Percentiles rank a stretch among this genome's conserved stretches.
phyloP scores from a whole-genome alignment of 1,140 invertebrate genomes.

The Acarapis woodi region DNA sequence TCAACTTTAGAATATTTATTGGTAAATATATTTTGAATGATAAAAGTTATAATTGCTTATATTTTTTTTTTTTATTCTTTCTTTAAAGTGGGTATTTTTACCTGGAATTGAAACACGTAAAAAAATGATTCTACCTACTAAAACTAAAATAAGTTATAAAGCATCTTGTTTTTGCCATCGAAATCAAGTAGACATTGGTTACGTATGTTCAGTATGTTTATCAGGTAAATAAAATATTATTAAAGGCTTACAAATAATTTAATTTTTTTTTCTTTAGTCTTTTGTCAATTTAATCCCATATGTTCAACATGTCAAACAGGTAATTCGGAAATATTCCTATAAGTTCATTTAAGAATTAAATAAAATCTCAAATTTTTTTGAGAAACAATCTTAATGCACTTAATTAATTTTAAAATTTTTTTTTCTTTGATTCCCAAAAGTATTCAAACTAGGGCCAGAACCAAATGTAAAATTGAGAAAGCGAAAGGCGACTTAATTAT shows the following conservation, averaged over 20 bases:
- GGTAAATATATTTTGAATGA: conserved; percentile 29
- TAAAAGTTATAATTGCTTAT: conserved; percentile 11
- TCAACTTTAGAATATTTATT: conserved; percentile 66
- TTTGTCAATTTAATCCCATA: conserved; percentile 87
- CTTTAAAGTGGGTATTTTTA: conserved; percentile 65
- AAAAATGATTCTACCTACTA: conserved; percentile 56
- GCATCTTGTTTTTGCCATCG: conserved; percentile 93
- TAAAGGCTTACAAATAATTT: too few species aligned
- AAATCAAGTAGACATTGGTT: conserved; percentile 80
- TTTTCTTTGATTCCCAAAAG: too few species aligned
- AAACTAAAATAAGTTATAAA: conserved; percentile 69
- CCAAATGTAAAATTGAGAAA: too few species aligned
- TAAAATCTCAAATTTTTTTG: too few species aligned
- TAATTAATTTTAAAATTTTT: too few species aligned
- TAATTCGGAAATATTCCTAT: too few species aligned
- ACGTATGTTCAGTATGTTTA: conserved; percentile 87
- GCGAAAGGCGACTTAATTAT: too few species aligned
- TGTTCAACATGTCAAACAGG: conserved; percentile 61
- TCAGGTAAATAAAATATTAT: too few species aligned
- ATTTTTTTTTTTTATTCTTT: conserved; percentile 9
- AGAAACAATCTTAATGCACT: too few species aligned
- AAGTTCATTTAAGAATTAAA: too few species aligned
- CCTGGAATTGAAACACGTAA: conserved; percentile 45
- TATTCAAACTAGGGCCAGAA: too few species aligned
- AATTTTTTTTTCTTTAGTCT: too few species aligned